Evolutionary conservation across 2,888 invertebrate genomes (phyloP).

Genomic region (Nemotelus pantherinus): DNA sequence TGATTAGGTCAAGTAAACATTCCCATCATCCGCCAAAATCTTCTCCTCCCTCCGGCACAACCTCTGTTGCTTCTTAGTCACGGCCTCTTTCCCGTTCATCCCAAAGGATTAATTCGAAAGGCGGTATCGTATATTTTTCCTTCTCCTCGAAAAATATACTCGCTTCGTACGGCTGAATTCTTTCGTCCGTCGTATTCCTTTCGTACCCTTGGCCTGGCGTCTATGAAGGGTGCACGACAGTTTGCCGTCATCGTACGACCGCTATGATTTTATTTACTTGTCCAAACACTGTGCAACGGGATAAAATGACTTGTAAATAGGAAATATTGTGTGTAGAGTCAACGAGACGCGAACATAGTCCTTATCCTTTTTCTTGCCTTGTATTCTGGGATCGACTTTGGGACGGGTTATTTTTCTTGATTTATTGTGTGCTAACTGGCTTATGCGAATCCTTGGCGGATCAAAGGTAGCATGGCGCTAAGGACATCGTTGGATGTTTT

Average conservation of each 20-base stretch:
- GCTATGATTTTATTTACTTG: constrained; percentile 30
- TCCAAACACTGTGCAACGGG: constrained; percentile 26
- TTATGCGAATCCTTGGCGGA: constrained; percentile 3
- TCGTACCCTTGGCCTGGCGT: background rate
- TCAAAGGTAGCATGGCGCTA: background rate
- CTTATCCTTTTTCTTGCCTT: constrained; percentile 12
- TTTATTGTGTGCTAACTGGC: constrained; percentile 41
- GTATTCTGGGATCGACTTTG: constrained; percentile 6
- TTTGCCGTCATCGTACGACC: background rate
- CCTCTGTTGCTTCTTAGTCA: background rate
- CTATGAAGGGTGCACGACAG: constrained; percentile 13
- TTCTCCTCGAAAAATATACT: background rate
- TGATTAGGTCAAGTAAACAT: constrained; percentile 21
- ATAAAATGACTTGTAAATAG: constrained; percentile 36
- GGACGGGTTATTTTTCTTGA: background rate
- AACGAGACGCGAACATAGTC: background rate
- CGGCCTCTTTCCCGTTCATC: background rate
- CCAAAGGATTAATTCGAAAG: constrained; percentile 32
- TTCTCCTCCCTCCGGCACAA: background rate
- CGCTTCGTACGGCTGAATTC: background rate
- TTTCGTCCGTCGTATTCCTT: background rate
- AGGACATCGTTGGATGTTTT: background rate
- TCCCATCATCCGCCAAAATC: background rate
- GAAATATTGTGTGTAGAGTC: background rate
- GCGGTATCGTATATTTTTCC: background rate